Evolutionary conservation across 2,888 invertebrate genomes (phyloP), one percentile per base, ranked within the genome.

Genomic region (Salpingus planirostris): DNA sequence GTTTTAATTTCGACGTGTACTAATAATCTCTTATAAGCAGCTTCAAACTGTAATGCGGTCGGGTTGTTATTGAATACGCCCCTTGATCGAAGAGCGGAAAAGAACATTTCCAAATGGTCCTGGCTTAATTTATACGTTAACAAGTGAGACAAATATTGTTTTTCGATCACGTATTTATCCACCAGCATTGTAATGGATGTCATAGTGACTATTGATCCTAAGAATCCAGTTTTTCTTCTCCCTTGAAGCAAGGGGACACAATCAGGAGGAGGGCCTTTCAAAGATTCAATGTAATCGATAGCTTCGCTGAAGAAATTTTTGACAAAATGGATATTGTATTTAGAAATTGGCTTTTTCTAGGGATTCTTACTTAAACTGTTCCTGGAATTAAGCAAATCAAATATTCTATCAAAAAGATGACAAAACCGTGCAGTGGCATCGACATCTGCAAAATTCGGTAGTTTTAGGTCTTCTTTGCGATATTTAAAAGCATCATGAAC

Each of bases 361-460:
- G 6, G 4, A 26, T 22, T 4, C 7, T 21, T 24, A 13, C 2
- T 15, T 24, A 24, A 29, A 31, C 29, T 21, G 29, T 38, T 10
- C 33, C n/a, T 12, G 3, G 8, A 22, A 23, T 54, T 55, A 8
- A 52, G 24, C 8, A 53, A 34, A 36, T 53, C 48, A 35, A 54
- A 54, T 6, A 44, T 32, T 23, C 46, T 33, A 26, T 52, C 47
- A 3, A 54, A 29, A 5, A 32, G 33, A 21, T 24, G 12, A 13
- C 43, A 44, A 21, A 42, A 39, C 22, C 28, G 21, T 15, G 21
- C 25, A 12, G 42, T 42, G 10, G 33, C 36, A 11, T 30, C 31
- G 11, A 13, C 18, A 24, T 18, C 24, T 13, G 15, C 2, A 33
- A 42, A 40, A n/a, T 29, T 15, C 5, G 12, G 7, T 3, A 24